Conservation (phyloP, 1,140 invertebrate species). For the Bradysia coprophila region DNA sequence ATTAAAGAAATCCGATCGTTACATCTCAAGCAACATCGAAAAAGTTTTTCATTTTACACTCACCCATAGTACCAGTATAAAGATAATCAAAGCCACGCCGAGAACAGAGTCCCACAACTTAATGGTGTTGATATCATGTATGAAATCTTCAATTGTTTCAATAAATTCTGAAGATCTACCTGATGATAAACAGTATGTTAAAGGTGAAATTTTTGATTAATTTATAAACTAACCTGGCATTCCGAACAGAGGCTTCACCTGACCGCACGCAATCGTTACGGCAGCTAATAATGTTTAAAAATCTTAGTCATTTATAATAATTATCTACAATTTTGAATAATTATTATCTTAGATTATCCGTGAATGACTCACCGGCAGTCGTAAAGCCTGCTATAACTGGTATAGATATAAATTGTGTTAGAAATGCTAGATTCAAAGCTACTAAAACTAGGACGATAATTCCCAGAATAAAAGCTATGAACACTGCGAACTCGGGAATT, state of each 20-base stretch:
- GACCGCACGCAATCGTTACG: conserved; percentile 59
- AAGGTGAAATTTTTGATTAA: no score
- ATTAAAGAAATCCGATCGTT: no score
- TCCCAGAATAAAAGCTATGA: conserved; percentile 63
- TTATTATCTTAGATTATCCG: no score
- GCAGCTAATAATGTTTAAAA: no score
- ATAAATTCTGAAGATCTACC: conserved; percentile 36
- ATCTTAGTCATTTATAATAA: no score
- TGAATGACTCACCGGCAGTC: no score
- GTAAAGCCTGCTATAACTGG: conserved; percentile 83
- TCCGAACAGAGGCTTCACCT: conserved; percentile 61
- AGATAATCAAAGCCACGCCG: conserved; percentile 32
- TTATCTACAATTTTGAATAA: no score
- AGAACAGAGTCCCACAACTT: conserved; percentile 32
- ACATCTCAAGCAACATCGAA: no score
- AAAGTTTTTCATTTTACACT: no score
- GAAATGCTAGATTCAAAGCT: conserved; percentile 67
- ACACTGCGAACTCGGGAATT: conserved; percentile 52
- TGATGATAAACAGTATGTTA: no score
- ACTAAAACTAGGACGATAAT: conserved; percentile 55
- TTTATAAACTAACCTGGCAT: conserved; percentile 32
- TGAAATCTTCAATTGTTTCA: conserved; percentile 32
- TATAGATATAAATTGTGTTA: conserved; percentile 77
- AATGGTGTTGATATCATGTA: conserved; percentile 26
- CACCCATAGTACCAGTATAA: conserved; percentile 35